These are phyloP conservation scores for Trogon melanurus DNA, from an alignment of 2,113 vertebrate genomes.

Conservation along the genomic window DNA sequence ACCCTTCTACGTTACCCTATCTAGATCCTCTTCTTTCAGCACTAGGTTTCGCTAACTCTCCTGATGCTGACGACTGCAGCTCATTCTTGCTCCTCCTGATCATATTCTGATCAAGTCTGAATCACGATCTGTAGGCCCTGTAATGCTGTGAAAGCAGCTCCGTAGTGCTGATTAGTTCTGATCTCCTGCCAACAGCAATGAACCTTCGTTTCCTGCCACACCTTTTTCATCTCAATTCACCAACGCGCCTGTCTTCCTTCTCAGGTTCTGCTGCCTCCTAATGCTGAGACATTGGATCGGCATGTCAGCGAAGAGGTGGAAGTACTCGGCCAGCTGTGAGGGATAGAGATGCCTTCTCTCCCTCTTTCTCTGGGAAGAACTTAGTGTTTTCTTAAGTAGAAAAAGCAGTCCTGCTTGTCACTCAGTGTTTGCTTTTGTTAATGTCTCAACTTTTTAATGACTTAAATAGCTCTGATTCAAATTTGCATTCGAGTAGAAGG, in stretches of 20 bases:
- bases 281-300: background rate
- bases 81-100: background rate
- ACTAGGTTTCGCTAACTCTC: background rate
- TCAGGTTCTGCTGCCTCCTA: background rate
- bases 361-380: background rate
- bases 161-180: background rate
- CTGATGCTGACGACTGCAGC: background rate
- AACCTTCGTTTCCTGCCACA: background rate
- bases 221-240: background rate
- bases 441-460: background rate
- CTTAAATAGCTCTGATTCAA: background rate
- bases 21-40: background rate
- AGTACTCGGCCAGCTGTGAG: background rate
- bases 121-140: background rate
- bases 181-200: background rate
- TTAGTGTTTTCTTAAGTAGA: background rate
- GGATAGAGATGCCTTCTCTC: background rate
- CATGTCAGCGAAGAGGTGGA: background rate
- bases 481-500: accelerated
- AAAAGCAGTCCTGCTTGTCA: background rate
- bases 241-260: background rate
- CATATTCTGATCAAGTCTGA: background rate
- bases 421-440: background rate
- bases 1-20: background rate
- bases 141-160: background rate